Evolutionary conservation across 2,888 invertebrate genomes (phyloP), one percentile per base, ranked within the genome.

Genomic region (Emmelina monodactyla): DNA sequence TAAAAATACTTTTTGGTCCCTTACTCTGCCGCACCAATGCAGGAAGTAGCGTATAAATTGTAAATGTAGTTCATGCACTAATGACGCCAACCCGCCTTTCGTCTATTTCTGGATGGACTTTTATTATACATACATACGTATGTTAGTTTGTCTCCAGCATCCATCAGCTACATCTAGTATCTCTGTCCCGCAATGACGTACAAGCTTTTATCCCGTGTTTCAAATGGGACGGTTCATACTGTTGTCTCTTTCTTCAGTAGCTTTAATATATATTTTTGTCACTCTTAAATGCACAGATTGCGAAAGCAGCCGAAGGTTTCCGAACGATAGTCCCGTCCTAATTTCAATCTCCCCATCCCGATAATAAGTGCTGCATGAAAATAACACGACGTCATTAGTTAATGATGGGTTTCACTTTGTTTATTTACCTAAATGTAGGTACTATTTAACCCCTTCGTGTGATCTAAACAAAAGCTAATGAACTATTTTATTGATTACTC

Each of bases 11-110:
- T n/a, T n/a, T n/a, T n/a, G n/a, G n/a, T n/a, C n/a, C n/a, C n/a
- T n/a, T n/a, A n/a, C n/a, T n/a, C n/a, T n/a, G n/a, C n/a, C n/a
- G n/a, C n/a, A n/a, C n/a, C n/a, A n/a, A n/a, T n/a, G n/a, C 60
- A 69, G 72, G 70, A 71, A 68, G 67, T 62, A 62, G 56, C 49
- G 48, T 53, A 62, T 67, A 61, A 61, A 68, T 67, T 52, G 57
- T 62, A 68, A 65, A 66, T 67, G 60, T 69, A 55, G 66, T 14
- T 12, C 29, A 29, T 14, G 14, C 29, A 7, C 47, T 55, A 58
- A 60, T 63, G 59, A 51, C 57, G 51, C 55, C 55, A 51, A 58
- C 53, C 55, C 53, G 58, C 47, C 51, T 53, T 55, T 68, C 7
- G 29, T 29, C 70, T 73, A 72, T 73, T 72, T 73, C 52, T 58